These are phyloP conservation scores for Sphaerodactylus townsendi DNA, from an alignment of 2,113 vertebrate species.

Conservation along the genomic window DNA sequence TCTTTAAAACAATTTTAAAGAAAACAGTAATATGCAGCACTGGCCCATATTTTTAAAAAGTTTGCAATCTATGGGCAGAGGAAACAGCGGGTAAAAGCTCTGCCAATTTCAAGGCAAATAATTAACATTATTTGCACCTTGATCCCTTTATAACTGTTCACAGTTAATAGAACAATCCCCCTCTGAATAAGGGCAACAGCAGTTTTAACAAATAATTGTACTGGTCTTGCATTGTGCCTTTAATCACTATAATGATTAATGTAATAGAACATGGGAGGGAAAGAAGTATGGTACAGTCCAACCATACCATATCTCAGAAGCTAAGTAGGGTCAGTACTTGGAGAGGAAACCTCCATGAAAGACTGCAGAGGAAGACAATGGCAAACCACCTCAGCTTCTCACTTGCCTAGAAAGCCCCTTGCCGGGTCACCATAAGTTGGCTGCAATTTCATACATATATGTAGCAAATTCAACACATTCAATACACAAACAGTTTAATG, in stretches of 20 bases:
- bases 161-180: background rate
- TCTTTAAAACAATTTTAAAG: background rate
- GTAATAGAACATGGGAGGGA: no score
- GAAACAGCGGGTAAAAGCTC: background rate
- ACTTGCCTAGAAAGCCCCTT: no score
- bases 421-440: no score
- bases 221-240: background rate
- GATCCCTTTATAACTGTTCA: background rate
- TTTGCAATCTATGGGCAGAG: background rate
- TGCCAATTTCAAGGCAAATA: background rate
- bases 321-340: no score
- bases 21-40: background rate
- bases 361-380: no score
- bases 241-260: no score
- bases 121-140: conserved; percentile 7
- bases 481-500: background rate
- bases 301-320: no score
- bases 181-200: background rate
- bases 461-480: no score
- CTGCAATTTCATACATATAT: no score
- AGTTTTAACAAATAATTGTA: background rate
- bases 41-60: background rate
- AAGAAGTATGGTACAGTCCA: no score
- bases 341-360: no score
- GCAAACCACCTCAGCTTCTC: no score